Percentiles rank a stretch among this genome's conserved stretches.
Conservation (phyloP, 2,888 invertebrate genomes). For the Notodonta dromedarius region DNA sequence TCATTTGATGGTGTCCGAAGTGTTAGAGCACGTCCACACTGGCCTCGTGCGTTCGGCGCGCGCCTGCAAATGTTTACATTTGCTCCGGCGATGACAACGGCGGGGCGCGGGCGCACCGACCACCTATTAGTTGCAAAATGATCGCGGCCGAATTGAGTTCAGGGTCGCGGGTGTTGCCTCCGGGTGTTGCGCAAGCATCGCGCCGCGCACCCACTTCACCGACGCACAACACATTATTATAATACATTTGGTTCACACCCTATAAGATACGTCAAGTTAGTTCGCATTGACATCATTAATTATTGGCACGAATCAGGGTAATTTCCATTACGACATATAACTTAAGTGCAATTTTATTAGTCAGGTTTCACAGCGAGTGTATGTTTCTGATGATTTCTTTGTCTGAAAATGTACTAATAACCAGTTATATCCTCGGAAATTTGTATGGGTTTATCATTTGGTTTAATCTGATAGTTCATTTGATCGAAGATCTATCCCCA, state of each 20-base stretch:
- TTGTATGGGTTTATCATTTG: background rate
- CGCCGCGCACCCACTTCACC: slow-evolving; percentile 47
- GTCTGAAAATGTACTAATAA: background rate
- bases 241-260: slow-evolving; percentile 16
- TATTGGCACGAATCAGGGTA: background rate
- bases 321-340: background rate
- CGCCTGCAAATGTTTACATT: slow-evolving; percentile 84
- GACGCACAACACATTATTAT: slow-evolving; percentile 45
- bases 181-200: slow-evolving; percentile 76
- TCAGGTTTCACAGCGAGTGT: background rate
- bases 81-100: slow-evolving; percentile 58
- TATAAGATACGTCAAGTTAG: slow-evolving; percentile 15
- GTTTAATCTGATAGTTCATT: background rate
- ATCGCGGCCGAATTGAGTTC: slow-evolving; percentile 79
- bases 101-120: slow-evolving; percentile 48
- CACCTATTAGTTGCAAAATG: slow-evolving; percentile 82
- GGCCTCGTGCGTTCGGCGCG: slow-evolving; percentile 73
- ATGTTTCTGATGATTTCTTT: background rate
- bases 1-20: slow-evolving; percentile 52
- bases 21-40: slow-evolving; percentile 69
- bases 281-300: slow-evolving; percentile 25
- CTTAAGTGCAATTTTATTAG: background rate
- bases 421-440: background rate
- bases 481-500: slow-evolving; percentile 7
- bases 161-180: slow-evolving; percentile 78